Evolutionary conservation across 2,113 vertebrate species (phyloP).

Genomic region (Melanocharis versteri): DNA sequence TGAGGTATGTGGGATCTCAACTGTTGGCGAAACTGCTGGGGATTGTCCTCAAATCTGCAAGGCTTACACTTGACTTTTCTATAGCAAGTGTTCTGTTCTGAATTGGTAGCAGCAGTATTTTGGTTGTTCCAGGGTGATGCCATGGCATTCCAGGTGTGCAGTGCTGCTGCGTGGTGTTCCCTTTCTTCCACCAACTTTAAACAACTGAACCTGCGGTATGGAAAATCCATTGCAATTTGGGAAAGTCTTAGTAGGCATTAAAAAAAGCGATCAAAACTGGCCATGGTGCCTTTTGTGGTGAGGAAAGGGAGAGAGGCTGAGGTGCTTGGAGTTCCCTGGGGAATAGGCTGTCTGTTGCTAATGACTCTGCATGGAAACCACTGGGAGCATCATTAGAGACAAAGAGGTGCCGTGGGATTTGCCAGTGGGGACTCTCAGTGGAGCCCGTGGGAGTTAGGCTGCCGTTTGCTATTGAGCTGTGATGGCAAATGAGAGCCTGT

Average conservation of each 20-base stretch:
- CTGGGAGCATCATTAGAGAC: not conserved
- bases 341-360: rapidly evolving
- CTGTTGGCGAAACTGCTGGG: not conserved
- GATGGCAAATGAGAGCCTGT: not conserved
- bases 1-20: not conserved
- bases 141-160: rapidly evolving
- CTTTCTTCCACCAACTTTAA: not conserved
- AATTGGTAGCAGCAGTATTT: rapidly evolving
- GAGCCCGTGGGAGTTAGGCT: not conserved
- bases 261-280: not conserved
- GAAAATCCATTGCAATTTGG: not conserved
- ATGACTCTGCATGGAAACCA: not conserved
- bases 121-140: not conserved
- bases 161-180: not conserved
- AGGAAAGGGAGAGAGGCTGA: not conserved
- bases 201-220: not conserved
- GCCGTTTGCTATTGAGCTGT: not conserved
- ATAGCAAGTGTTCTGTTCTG: not conserved
- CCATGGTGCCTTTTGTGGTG: not conserved
- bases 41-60: not conserved
- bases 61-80: not conserved
- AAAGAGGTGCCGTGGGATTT: not conserved
- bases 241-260: not conserved
- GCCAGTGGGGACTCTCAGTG: not conserved
- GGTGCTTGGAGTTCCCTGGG: not conserved